phyloP scores from a whole-genome alignment of 2,113 vertebrate species.

The Phainopepla nitens region DNA sequence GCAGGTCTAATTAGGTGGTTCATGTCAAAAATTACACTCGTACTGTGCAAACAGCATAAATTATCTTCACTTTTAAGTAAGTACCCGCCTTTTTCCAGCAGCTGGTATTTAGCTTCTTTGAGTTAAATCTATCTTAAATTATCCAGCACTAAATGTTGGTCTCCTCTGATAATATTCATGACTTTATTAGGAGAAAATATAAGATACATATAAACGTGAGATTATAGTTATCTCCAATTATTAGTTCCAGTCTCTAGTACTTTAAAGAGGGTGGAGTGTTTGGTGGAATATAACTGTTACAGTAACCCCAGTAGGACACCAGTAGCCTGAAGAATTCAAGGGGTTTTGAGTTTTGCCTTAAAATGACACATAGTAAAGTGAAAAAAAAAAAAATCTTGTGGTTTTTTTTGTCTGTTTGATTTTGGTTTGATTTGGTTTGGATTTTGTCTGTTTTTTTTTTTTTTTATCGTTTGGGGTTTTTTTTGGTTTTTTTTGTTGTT shows the following conservation, averaged over 20 bases:
- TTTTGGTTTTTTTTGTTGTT: background rate
- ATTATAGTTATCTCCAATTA: background rate
- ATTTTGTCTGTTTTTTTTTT: background rate
- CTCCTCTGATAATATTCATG: background rate
- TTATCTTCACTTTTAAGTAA: background rate
- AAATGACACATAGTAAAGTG: background rate
- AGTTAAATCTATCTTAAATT: background rate
- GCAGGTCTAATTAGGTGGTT: background rate
- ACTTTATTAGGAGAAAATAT: background rate
- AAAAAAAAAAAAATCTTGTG: background rate
- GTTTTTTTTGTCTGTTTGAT: no score
- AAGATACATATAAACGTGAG: background rate
- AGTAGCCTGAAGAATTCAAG: background rate
- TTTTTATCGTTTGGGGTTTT: background rate
- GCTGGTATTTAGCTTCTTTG: background rate
- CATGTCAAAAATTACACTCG: background rate
- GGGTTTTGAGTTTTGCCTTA: background rate
- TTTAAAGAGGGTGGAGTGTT: background rate
- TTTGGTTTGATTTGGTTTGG: no score
- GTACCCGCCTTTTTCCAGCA: background rate
- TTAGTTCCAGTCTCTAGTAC: background rate
- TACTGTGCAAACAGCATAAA: background rate
- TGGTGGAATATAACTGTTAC: background rate
- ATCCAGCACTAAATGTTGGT: background rate
- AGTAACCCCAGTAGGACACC: background rate